Conservation (phyloP, 2,888 invertebrate genomes). For the Drosophila nr. medialis region DNA sequence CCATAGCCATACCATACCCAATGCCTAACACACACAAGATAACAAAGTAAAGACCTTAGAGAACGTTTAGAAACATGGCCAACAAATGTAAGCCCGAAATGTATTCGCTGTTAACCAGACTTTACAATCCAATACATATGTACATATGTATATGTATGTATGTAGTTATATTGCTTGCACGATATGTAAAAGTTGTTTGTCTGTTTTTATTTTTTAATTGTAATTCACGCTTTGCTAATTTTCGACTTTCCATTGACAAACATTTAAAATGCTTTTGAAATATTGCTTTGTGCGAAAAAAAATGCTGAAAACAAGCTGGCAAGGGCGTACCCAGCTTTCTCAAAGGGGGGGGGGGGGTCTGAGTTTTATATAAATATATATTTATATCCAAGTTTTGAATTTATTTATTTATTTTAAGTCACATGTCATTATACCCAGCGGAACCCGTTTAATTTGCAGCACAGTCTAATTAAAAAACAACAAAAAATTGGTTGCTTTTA, state of each 20-base stretch:
- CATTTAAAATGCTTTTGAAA: conserved; percentile 61
- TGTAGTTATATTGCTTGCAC: conserved; percentile 30
- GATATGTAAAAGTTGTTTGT: conserved; percentile 41
- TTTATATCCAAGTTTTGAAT: neutral
- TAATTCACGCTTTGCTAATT: conserved; percentile 62
- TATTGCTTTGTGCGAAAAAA: conserved; percentile 22
- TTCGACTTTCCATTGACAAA: conserved; percentile 77
- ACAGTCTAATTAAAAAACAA: neutral
- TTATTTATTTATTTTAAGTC: neutral
- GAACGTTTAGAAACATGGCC: conserved; percentile 2
- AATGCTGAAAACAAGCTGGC: conserved; percentile 4
- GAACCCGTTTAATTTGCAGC: neutral
- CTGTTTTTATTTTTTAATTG: conserved; percentile 48
- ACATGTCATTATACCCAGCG: neutral
- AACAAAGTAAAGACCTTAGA: conserved; percentile 12
- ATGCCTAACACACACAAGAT: conserved; percentile 40
- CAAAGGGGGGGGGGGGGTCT: neutral
- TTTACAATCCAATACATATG: conserved; percentile 3
- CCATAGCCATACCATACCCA: conserved; percentile 8
- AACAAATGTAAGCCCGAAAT: neutral
- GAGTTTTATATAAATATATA: neutral
- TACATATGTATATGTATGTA: conserved; percentile 1
- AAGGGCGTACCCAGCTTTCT: neutral
- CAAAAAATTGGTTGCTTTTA: neutral
- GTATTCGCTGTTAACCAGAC: neutral